Percentiles rank a stretch among this genome's conserved stretches.
Evolutionary conservation across 2,888 invertebrate species (phyloP).

Genomic region (Thalpophila matura): DNA sequence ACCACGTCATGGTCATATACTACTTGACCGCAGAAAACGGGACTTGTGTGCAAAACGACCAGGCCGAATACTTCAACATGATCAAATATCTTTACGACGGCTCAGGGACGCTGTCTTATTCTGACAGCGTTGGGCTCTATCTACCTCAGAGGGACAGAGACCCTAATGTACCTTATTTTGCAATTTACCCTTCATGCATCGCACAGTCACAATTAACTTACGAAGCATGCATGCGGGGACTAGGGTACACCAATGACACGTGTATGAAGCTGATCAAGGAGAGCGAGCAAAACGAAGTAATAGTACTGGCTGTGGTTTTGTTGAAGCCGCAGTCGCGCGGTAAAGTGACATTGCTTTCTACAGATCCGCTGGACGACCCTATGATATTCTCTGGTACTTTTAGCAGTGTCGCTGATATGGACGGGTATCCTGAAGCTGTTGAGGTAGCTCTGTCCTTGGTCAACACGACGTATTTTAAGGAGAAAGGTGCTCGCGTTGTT

Average conservation of each 20-base stretch:
- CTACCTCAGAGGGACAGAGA: slow-evolving; percentile 64
- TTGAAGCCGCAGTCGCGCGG: slow-evolving; percentile 83
- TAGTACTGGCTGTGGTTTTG: slow-evolving; percentile 76
- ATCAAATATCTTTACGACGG: slow-evolving; percentile 60
- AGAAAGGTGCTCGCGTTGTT: slow-evolving; percentile 71
- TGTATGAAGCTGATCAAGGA: slow-evolving; percentile 70
- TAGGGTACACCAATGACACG: slow-evolving; percentile 72
- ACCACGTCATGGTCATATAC: slow-evolving; percentile 79
- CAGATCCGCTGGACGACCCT: slow-evolving; percentile 72
- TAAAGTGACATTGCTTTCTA: slow-evolving; percentile 70
- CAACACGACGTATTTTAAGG: slow-evolving; percentile 74
- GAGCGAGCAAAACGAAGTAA: slow-evolving; percentile 73
- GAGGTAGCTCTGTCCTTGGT: slow-evolving; percentile 69
- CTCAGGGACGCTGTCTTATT: slow-evolving; percentile 70
- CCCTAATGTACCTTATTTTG: slow-evolving; percentile 77
- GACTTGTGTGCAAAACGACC: slow-evolving; percentile 68
- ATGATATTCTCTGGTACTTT: slow-evolving; percentile 81
- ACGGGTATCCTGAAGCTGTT: slow-evolving; percentile 73
- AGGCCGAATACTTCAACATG: slow-evolving; percentile 67
- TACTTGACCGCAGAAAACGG: slow-evolving; percentile 76
- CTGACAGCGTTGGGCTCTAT: slow-evolving; percentile 78
- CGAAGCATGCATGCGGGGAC: slow-evolving; percentile 64
- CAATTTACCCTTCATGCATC: slow-evolving; percentile 79
- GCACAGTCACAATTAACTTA: slow-evolving; percentile 66
- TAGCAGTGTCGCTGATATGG: slow-evolving; percentile 70